Base-by-base conservation (phyloP, 2,888 invertebrate species). In the Axea sp. region DNA sequence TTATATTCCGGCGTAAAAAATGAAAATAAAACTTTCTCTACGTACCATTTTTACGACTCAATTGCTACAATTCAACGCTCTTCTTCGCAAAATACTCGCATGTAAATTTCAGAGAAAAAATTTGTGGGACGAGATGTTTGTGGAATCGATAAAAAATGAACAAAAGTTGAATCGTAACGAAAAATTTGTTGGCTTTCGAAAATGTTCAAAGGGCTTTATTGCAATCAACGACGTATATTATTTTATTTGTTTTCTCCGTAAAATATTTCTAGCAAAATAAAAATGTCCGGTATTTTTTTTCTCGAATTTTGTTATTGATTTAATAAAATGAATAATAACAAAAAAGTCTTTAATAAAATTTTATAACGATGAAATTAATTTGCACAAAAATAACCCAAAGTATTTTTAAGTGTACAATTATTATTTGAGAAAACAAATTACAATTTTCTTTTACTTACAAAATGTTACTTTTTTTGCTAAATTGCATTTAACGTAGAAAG, bases 41-140 rank as follows among this genome's bases (percentile, higher is more conserved):
- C 35, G 49, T 22, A 14, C 49, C 45, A 43, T 45, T 55, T 53
- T 65, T 65, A 57, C 57, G 39, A 47, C 39, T 47, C 67, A 31
- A 67, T 55, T 67, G 55, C 45, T 45, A 37, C 45, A 45, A 47
- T 55, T 14, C 45, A 11, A 37, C 55, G 39, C 19, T 45, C 26
- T 19, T 64, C 33, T 31, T 28, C 8, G 26, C 19, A 14, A 37
- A 43, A 59, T 30, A 9, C 39, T 19, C 30, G 19, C n/a, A 39
- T 47, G 39, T 47, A 59, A 59, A 59, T 59, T 57, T 57, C 0
- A 0, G 4, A 5, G n/a, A 7, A 37, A 37, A 19, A 19, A 14
- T n/a, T 37, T 35, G 15, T 14, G 2, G 24, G 4, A 17, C 37
- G 31, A 37, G 5, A 9, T 53, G 15, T 37, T 39, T 41, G 30